Evolutionary conservation across 2,113 vertebrate species (phyloP), one percentile per base, ranked within the genome.

Genomic region (Pseudorhombus dupliciocellatus): DNA sequence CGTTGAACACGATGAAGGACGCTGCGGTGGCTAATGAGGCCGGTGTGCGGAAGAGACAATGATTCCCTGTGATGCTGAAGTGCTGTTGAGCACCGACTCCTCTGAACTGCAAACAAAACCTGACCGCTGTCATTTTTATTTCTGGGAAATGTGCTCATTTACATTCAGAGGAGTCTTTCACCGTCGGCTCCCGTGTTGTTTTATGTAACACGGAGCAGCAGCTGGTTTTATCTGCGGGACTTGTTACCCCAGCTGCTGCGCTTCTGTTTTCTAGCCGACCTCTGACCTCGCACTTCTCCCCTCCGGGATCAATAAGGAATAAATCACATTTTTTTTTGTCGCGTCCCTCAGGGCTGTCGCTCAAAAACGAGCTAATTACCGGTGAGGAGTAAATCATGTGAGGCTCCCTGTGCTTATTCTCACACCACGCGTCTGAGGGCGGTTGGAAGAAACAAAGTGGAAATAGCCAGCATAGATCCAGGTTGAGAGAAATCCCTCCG

Each of bases 251-350:
- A 16, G 52, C 42, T 64, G 44, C 53, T 59, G 25, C 31, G 25
- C 42, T 55, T 12, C n/a, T 21, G 14, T 12, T 44, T 2, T 30
- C 42, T 46, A 15, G 16, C 26, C 18, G 66, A 75, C 60, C 54
- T 65, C 25, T 70, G 59, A 75, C 61, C 61, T 52, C 4, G 26
- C 9, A 8, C 34, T 28, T 51, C 51, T 5, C 20, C 20, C 14
- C 22, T 55, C 8, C 26, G 34, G 0, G 7, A 61, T 84, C 64
- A 57, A 52, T 75, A 52, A 50, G 22, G 15, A 40, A 65, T 54
- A 55, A 54, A 63, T 59, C 37, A 50, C 7, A 16, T 28, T 11
- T 18, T 14, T 28, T 11, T 18, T 14, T 44, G n/a, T 26, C 15
- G 16, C 14, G 30, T 28, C 46, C 30, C 66, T 4, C 22, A 1